Evolutionary conservation across 2,888 invertebrate species (phyloP), one percentile per base, ranked within the genome.

Genomic region (Dexiosoma caninum): DNA sequence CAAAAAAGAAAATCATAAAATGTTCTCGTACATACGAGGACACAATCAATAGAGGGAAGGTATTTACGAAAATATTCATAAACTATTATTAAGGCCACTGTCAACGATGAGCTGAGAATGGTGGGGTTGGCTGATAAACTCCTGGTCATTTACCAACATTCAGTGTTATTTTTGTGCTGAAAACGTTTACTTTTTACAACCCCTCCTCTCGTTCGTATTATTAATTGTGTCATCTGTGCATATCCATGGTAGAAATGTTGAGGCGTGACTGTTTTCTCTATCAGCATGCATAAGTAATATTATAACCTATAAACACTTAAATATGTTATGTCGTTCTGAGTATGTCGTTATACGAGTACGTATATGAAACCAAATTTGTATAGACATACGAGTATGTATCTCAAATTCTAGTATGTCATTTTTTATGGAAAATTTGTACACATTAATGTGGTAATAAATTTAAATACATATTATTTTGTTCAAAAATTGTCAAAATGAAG

Each of bases 181-280:
- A 27, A 14, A 14, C 10, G 27, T 23, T 9, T 35, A 5, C 7
- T 30, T 71, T 37, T 35, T 44, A 3, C 4, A 30, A 2, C 30
- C 49, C 16, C 49, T 64, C 10, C 30, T 57, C 49, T 16, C n/a
- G 27, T 23, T 69, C 27, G 3, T 55, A 19, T 67, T 51, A 64
- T 37, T 51, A 76, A 55, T 77, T 62, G 49, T 81, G 77, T 77
- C 80, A 81, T 71, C 66, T 71, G 66, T 14, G 59, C n/a, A 44
- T 44, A 42, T 30, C 46, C 49, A 40, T 49, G 19, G 30, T n/a
- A n/a, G n/a, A n/a, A n/a, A 19, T 37, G 37, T 53, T 30, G 27
- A 42, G 57, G 46, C 49, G 49, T n/a, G 6, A 12, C 12, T 46
- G 30, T 19, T 51, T 4, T 12, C 40, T 53, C 14, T n/a, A 16